Percentiles rank a stretch among this genome's conserved stretches.
Evolutionary conservation across 1,140 invertebrate genomes (phyloP).

Genomic region (Zaprionus taronus): DNA sequence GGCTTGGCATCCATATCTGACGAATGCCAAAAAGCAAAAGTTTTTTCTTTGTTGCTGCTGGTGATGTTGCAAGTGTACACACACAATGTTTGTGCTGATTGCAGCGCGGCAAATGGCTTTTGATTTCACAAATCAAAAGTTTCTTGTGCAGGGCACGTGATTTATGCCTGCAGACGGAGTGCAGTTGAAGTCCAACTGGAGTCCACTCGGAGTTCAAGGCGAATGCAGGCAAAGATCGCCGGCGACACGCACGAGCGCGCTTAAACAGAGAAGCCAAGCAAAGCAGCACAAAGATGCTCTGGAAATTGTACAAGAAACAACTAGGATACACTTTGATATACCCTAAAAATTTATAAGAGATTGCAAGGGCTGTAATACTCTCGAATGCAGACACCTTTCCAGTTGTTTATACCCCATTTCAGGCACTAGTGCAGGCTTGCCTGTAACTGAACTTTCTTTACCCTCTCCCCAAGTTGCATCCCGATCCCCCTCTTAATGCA

Average conservation of each 20-base stretch:
- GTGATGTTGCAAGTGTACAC: conserved; percentile 22
- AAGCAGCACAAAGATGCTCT: neutral
- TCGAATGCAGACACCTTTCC: too few relatives aligned
- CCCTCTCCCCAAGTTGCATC: neutral
- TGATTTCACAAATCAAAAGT: conserved; percentile 84
- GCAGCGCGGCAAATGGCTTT: conserved; percentile 84
- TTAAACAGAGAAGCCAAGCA: neutral
- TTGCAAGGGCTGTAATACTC: too few relatives aligned
- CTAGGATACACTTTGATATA: neutral
- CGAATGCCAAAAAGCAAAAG: conserved; percentile 82
- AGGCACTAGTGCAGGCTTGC: too few relatives aligned
- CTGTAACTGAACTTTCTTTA: neutral
- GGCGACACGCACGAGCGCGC: conserved; percentile 64
- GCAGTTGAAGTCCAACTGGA: conserved; percentile 29
- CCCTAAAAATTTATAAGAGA: neutral
- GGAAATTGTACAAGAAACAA: neutral
- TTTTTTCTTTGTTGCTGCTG: conserved; percentile 51
- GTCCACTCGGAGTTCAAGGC: conserved; percentile 6
- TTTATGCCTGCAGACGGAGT: conserved; percentile 77
- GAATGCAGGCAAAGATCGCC: conserved; percentile 38
- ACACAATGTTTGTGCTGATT: conserved; percentile 84
- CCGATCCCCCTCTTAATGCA: neutral
- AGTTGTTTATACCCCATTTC: too few relatives aligned
- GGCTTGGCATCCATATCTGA: conserved; percentile 76
- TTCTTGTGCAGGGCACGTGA: conserved; percentile 81